Base-by-base conservation (phyloP, 2,113 vertebrate genomes). In the Pomatorhinus ruficollis region DNA sequence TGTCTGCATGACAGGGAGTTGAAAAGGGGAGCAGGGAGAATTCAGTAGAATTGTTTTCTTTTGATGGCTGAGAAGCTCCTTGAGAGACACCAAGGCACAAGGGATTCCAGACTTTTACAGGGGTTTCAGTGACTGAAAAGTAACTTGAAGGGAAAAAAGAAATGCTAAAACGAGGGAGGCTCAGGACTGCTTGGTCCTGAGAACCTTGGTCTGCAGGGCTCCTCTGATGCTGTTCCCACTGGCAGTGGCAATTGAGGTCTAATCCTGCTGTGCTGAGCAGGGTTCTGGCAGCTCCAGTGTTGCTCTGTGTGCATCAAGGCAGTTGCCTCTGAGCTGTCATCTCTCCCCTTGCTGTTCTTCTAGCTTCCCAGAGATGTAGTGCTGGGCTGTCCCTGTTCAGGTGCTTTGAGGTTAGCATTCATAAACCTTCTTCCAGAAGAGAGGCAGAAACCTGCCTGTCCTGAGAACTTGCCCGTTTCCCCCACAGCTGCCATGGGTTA, bases 291-390 rank as follows among this genome's bases (percentile, higher is more conserved):
- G 47, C 18, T 10, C 22, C 30, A 39, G 37, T 4, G 2, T 15
- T 49, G 75, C 79, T 45, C 39, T 39, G 18, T 11, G 53, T 25
- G 25, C 33, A 11, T 33, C 0, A 0, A 12, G 33, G 21, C 17
- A 33, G 75, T 74, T 65, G 54, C 30, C 45, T 23, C 65, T 24
- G 50, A 49, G 65, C 45, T 79, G 39, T 40, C 65, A 18, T 13
- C 57, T 50, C 37, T 42, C 60, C 77, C 27, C 35, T 64, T 61
- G 18, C 24, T 16, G 10, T 15, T 74, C 20, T 50, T 85, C 33
- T 31, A 3, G 12, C 50, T 79, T 52, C 28, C 28, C 0, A 1
- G 33, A 15, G 18, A 1, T 4, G 8, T 12, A 24, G n/a, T 65
- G 76, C 63, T 44, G 31, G 50, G 50, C 76, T 82, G 33, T 35